Conservation (phyloP, 2,113 vertebrate species). For the Micronycteris hirsuta region DNA sequence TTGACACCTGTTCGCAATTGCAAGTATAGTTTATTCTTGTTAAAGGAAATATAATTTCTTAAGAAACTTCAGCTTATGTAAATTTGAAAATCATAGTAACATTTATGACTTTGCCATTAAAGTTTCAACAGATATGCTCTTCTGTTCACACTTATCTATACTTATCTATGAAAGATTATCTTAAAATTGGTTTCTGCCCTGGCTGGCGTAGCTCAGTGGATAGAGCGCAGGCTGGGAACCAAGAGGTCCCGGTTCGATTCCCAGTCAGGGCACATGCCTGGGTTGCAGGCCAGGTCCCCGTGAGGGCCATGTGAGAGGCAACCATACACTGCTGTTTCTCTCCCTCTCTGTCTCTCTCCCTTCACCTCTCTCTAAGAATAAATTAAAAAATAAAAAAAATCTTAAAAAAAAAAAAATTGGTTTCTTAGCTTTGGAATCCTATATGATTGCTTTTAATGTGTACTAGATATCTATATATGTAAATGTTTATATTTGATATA, state of each 20-base stretch:
- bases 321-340: too few relatives aligned
- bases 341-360: too few relatives aligned
- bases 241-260: too few relatives aligned
- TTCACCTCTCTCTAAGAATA: too few relatives aligned
- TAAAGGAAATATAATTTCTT: constrained; percentile 18
- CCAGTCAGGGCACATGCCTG: too few relatives aligned
- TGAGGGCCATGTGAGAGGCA: too few relatives aligned
- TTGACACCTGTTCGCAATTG: neutral
- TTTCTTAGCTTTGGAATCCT: neutral
- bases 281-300: too few relatives aligned
- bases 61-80: neutral
- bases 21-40: neutral
- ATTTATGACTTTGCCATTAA: neutral
- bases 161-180: neutral
- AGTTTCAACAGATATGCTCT: neutral
- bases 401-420: too few relatives aligned
- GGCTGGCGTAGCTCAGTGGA: too few relatives aligned
- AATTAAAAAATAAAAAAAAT: too few relatives aligned
- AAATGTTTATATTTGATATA: neutral
- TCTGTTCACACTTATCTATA: neutral
- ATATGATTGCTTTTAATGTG: neutral
- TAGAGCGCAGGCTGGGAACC: too few relatives aligned
- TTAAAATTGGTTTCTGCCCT: too few relatives aligned
- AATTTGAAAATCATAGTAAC: neutral
- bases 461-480: neutral